Evolutionary conservation across 2,888 invertebrate species (phyloP).

Genomic region (Cephus runcator): DNA sequence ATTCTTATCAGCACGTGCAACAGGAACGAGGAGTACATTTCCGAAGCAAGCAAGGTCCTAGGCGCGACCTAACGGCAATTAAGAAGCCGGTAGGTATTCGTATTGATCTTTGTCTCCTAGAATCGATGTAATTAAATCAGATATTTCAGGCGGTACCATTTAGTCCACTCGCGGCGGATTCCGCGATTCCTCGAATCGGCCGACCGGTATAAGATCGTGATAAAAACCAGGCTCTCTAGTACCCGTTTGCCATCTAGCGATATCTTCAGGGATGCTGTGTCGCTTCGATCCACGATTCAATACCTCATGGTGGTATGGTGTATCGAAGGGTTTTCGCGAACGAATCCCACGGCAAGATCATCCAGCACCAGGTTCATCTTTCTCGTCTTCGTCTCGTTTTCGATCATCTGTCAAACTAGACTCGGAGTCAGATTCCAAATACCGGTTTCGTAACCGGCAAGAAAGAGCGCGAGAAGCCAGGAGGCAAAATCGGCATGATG

Average conservation of each 20-base stretch:
- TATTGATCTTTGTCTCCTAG: conserved; percentile 61
- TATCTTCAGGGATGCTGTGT: background rate
- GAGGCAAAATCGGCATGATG: background rate
- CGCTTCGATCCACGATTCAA: background rate
- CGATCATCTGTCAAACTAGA: background rate
- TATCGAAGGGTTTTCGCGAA: background rate
- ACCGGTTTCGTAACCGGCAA: background rate
- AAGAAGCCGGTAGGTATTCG: conserved; percentile 47
- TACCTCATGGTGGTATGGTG: background rate
- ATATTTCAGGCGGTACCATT: conserved; percentile 60
- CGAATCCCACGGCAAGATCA: background rate
- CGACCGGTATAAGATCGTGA: conserved; percentile 36
- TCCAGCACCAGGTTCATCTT: conserved; percentile 14
- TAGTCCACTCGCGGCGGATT: conserved; percentile 35
- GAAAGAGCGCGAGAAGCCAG: background rate
- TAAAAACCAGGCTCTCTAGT: conserved; percentile 42
- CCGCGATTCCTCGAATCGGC: conserved; percentile 46
- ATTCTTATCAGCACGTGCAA: background rate
- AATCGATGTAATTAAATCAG: conserved; percentile 62
- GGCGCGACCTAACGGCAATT: conserved; percentile 43
- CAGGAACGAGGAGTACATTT: background rate
- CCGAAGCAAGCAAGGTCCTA: background rate
- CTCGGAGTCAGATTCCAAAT: background rate
- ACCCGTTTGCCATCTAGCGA: background rate
- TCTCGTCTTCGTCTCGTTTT: conserved; percentile 11